A percentile compares a stretch with the other conserved stretches of the same genome.
Evolutionary conservation across 2,888 invertebrate species (phyloP).

Genomic region (Melolontha melolontha): DNA sequence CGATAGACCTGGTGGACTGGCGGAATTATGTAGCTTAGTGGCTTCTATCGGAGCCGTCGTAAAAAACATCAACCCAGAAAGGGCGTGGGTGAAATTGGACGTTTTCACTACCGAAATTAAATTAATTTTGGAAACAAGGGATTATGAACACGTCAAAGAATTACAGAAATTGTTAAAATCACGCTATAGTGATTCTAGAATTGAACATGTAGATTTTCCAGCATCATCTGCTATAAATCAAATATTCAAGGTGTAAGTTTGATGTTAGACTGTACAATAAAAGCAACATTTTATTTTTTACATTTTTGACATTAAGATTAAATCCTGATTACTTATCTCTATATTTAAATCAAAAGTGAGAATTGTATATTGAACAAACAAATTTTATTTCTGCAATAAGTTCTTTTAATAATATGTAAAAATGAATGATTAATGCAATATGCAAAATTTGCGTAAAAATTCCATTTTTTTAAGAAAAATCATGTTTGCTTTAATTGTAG

Average conservation of each 20-base stretch:
- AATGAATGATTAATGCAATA: no score
- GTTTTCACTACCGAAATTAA: slow-evolving; percentile 88
- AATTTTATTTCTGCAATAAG: no score
- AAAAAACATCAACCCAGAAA: slow-evolving; percentile 95
- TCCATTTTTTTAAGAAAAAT: no score
- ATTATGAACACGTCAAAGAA: slow-evolving; percentile 79
- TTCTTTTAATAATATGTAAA: no score
- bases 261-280: no score
- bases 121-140: slow-evolving; percentile 91
- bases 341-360: no score
- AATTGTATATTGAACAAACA: no score
- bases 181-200: slow-evolving; percentile 65
- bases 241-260: not conserved
- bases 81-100: slow-evolving; percentile 93
- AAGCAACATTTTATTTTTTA: no score
- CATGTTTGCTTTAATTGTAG: no score
- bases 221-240: slow-evolving; percentile 22
- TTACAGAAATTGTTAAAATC: slow-evolving; percentile 70
- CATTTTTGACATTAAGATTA: no score
- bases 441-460: no score
- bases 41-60: slow-evolving; percentile 86
- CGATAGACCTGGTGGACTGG: slow-evolving; percentile 89
- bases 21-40: slow-evolving; percentile 83
- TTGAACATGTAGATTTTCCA: slow-evolving; percentile 41
- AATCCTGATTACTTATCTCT: no score